Evolutionary conservation across 1,140 invertebrate genomes (phyloP).

Genomic region (Drosophila obscura): DNA sequence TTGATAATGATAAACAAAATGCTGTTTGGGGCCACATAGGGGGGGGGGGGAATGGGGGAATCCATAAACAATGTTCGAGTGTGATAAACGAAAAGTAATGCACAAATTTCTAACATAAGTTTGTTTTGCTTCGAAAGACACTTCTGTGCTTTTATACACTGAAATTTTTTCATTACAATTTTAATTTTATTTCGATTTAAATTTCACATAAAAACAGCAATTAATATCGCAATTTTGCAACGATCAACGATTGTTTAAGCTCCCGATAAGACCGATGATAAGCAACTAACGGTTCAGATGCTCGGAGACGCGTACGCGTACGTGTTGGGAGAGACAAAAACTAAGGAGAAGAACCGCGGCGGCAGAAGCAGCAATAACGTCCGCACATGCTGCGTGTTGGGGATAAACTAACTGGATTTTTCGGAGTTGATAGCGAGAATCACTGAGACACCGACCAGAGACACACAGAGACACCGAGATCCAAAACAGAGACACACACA

Average conservation of each 20-base stretch:
- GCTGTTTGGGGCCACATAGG: not conserved
- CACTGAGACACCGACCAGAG: constrained; percentile 68
- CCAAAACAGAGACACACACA: constrained; percentile 57
- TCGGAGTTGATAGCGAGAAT: constrained; percentile 75
- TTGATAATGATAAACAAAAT: constrained; percentile 54
- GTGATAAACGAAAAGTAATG: constrained; percentile 18
- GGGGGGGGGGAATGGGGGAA: constrained; percentile 4
- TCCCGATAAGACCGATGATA: constrained; percentile 10
- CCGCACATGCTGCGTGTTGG: constrained; percentile 83
- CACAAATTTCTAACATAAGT: not conserved
- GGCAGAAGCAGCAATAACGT: constrained; percentile 70
- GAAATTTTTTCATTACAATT: too few relatives aligned
- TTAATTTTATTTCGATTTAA: too few relatives aligned
- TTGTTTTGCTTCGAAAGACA: too few relatives aligned
- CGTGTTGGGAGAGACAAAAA: not conserved
- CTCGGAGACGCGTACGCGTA: constrained; percentile 29
- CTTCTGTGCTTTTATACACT: too few relatives aligned
- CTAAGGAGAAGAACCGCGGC: constrained; percentile 31
- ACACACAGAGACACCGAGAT: constrained; percentile 50
- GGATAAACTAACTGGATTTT: constrained; percentile 83
- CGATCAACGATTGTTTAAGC: constrained; percentile 10
- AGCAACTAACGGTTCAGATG: constrained; percentile 25
- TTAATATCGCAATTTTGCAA: constrained; percentile 5
- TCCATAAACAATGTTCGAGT: constrained; percentile 21
- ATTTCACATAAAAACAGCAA: not conserved